Percentiles rank a stretch among this genome's conserved stretches.
Evolutionary conservation across 2,888 invertebrate genomes (phyloP).

Genomic region (Liopterus haemorrhoidalis): DNA sequence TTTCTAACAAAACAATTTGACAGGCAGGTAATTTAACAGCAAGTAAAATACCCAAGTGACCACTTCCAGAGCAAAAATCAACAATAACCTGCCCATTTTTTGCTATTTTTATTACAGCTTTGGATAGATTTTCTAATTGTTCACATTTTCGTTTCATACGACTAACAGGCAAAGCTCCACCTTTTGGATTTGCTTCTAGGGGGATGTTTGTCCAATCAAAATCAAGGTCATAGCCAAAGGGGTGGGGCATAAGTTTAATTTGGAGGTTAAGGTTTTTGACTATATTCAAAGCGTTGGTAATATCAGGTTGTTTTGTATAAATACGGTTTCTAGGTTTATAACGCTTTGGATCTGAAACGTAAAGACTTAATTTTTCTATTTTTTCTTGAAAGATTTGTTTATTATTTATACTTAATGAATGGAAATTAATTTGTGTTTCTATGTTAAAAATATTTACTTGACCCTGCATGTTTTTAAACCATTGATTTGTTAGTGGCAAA

Average conservation of each 20-base stretch:
- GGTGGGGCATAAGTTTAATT: slow-evolving; percentile 39
- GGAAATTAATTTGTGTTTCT: slow-evolving; percentile 11
- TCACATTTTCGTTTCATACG: slow-evolving; percentile 74
- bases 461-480: slow-evolving; percentile 52
- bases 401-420: neutral
- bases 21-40: slow-evolving; percentile 75
- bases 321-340: slow-evolving; percentile 67
- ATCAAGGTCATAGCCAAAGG: slow-evolving; percentile 44
- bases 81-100: slow-evolving; percentile 66
- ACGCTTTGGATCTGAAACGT: slow-evolving; percentile 71
- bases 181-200: slow-evolving; percentile 66
- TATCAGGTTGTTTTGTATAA: slow-evolving; percentile 71
- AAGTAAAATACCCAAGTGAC: slow-evolving; percentile 82
- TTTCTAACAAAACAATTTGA: slow-evolving; percentile 77
- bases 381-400: slow-evolving; percentile 24
- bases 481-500: slow-evolving; percentile 58
- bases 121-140: slow-evolving; percentile 78
- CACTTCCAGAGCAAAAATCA: slow-evolving; percentile 93
- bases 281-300: slow-evolving; percentile 56
- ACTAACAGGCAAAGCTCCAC: slow-evolving; percentile 69
- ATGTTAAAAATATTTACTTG: slow-evolving; percentile 26
- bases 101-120: slow-evolving; percentile 68
- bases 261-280: slow-evolving; percentile 47
- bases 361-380: slow-evolving; percentile 58
- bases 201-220: slow-evolving; percentile 71